phyloP scores from a whole-genome alignment of 2,113 vertebrate genomes.

The Brachyhypopomus gauderio region DNA sequence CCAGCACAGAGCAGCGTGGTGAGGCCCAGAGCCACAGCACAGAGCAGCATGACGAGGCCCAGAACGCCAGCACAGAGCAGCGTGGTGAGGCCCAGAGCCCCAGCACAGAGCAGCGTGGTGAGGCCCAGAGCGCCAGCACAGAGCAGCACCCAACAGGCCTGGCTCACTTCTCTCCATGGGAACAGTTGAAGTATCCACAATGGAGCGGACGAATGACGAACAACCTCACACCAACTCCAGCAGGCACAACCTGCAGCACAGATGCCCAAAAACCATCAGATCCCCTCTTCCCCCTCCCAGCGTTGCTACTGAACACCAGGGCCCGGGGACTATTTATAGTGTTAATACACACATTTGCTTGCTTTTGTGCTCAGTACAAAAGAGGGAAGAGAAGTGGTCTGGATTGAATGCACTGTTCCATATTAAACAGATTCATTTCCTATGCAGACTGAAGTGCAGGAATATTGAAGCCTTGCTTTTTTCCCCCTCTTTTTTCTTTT shows the following conservation, averaged over 20 bases:
- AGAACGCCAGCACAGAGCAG: too few species aligned
- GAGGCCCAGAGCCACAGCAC: background rate
- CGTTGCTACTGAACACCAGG: conserved; percentile 27
- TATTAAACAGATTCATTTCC: conserved; percentile 29
- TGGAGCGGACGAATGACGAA: too few species aligned
- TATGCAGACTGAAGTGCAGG: conserved; percentile 1
- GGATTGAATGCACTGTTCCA: conserved; percentile 38
- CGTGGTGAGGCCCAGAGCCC: background rate
- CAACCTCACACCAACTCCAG: background rate
- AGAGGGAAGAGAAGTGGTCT: conserved; percentile 45
- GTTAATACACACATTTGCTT: conserved; percentile 46
- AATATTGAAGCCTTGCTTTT: background rate
- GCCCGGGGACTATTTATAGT: conserved; percentile 46
- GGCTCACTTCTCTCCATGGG: conserved; percentile 42
- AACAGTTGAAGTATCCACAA: conserved; percentile 37
- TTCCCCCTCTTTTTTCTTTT: background rate
- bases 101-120: conserved; percentile 18
- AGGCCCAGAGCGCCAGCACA: background rate
- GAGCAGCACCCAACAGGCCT: conserved; percentile 15
- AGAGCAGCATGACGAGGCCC: conserved; percentile 13
- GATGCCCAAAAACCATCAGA: conserved; percentile 5
- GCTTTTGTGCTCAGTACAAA: conserved; percentile 45
- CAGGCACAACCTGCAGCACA: conserved; percentile 38
- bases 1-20: conserved; percentile 5
- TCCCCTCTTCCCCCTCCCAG: background rate